Evolutionary conservation across 23 tunicate species (phyloP).

Genomic region (Styela clava): DNA sequence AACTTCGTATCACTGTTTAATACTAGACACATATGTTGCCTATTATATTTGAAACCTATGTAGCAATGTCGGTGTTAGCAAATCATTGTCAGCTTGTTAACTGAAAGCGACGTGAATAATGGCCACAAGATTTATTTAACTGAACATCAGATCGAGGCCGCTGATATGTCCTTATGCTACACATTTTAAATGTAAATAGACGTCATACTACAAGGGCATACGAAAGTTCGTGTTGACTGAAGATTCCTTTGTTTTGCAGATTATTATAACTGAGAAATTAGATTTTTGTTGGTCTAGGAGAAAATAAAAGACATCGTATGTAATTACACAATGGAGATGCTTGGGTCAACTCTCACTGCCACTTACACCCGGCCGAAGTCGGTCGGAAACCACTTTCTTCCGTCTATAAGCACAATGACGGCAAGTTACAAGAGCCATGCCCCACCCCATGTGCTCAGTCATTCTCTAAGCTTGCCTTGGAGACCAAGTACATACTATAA

Average conservation of each 20-base stretch:
- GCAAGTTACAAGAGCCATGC: slow-evolving; percentile 94
- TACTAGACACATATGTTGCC: too few species aligned
- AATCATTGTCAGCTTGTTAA: background rate
- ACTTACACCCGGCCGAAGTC: slow-evolving; percentile 94
- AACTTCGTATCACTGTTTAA: too few species aligned
- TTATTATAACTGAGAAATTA: background rate
- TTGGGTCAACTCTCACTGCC: slow-evolving; percentile 99
- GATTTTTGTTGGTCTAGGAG: background rate
- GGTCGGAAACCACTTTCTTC: slow-evolving; percentile 84
- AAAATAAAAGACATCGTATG: background rate
- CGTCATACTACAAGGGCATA: background rate
- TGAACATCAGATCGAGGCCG: background rate
- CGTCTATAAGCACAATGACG: slow-evolving; percentile 92
- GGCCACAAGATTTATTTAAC: background rate
- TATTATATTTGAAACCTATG: too few species aligned
- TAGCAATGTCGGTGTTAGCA: too few species aligned
- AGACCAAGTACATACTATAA: slow-evolving; percentile 92
- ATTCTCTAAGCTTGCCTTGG: slow-evolving; percentile 89
- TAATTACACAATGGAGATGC: slow-evolving; percentile 53
- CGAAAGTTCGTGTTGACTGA: background rate
- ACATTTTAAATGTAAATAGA: background rate
- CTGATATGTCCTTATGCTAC: background rate
- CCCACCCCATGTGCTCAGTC: slow-evolving; percentile 84
- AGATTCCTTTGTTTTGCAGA: background rate
- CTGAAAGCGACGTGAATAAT: background rate